Evolutionary conservation across 2,888 invertebrate genomes (phyloP), one percentile per base, ranked within the genome.

Genomic region (Brachypalpus laphriformis): DNA sequence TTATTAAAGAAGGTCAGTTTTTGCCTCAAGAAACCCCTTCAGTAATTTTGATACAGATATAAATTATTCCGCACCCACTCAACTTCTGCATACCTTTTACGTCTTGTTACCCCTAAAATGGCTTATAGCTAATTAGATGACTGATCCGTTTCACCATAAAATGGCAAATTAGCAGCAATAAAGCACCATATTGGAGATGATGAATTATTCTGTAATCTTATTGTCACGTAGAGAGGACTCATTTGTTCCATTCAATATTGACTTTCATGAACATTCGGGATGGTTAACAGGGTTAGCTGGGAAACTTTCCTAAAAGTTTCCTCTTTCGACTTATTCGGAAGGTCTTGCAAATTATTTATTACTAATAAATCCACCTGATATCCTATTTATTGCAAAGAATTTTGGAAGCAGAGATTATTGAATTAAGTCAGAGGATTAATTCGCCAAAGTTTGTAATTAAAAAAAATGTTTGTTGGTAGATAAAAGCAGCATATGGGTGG

Each of bases 181-280:
- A 37, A 59, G 45, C 42, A 37, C 75, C 65, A 31, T 77, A 70
- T 70, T 54, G 76, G 22, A 18, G 59, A 22, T 66, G 54, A 63
- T 61, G 68, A 61, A 54, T 70, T 77, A 61, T 54, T 56, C 42
- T 61, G 61, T 77, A 77, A 77, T 77, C 70, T 51, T 54, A 49
- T 54, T 77, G 77, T 77, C 77, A 77, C 77, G 77, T 77, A 70
- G 42, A n/a, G 42, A 47, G 45, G 51, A 61, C 77, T 70, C 68
- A 70, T 70, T 70, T 61, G 61, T 77, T 70, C 42, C 61, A 28
- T 70, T 70, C 68, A 61, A 70, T 77, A 77, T 77, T 77, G 68
- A 77, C 70, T 63, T 70, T 65, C 20, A 57, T 65, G 25, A 22
- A 25, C 16, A 25, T 42, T 9, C 34, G 54, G 18, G 40, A 25